These are phyloP conservation scores for Engystomops pustulosus DNA, from an alignment of 2,113 vertebrate species.

Conservation along the genomic window DNA sequence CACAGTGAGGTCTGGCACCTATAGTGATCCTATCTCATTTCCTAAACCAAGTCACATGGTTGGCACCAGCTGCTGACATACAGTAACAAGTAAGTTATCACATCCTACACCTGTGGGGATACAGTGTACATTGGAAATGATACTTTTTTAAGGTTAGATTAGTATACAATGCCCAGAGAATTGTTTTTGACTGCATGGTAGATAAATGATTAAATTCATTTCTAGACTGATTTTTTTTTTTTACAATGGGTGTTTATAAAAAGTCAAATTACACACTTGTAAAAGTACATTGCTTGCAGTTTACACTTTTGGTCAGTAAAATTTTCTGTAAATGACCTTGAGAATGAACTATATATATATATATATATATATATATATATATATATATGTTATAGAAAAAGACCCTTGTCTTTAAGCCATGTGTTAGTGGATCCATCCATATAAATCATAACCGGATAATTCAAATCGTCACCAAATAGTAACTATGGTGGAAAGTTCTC, in stretches of 20 bases:
- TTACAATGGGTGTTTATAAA: no score
- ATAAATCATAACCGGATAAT: no score
- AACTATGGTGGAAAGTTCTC: no score
- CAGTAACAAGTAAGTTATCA: background rate
- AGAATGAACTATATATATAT: no score
- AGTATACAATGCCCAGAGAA: background rate
- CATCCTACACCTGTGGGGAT: constrained; percentile 33
- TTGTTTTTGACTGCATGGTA: background rate
- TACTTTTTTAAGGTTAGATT: background rate
- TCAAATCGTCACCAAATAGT: no score
- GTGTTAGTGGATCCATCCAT: no score
- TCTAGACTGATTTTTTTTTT: background rate
- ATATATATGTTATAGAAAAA: no score
- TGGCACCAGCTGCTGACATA: constrained; percentile 15
- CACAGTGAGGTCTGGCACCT: constrained; percentile 43
- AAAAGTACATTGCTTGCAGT: background rate
- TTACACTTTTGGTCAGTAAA: no score
- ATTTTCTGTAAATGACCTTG: no score
- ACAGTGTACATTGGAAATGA: constrained; percentile 2
- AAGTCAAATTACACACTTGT: background rate
- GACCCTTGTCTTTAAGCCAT: no score
- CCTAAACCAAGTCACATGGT: constrained; percentile 23
- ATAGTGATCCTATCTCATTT: constrained; percentile 47
- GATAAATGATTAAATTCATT: background rate
- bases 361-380: no score